These are phyloP conservation scores for Nettapus auritus DNA, from an alignment of 2,113 vertebrate genomes.

Conservation along the genomic window DNA sequence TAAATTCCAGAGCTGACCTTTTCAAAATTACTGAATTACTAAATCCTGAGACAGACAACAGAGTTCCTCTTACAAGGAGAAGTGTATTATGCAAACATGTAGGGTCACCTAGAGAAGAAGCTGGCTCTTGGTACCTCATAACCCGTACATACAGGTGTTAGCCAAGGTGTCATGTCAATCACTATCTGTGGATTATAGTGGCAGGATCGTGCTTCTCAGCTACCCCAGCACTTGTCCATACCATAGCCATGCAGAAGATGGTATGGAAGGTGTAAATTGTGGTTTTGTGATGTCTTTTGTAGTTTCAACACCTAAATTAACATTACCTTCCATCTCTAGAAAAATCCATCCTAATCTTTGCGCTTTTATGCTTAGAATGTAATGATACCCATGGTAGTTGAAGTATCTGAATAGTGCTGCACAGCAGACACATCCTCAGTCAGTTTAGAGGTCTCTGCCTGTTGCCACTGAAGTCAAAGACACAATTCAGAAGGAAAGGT, in stretches of 20 bases:
- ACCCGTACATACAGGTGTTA: background rate
- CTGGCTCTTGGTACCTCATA: background rate
- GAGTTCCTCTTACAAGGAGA: constrained; percentile 42
- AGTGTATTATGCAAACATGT: constrained; percentile 23
- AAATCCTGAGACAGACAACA: constrained; percentile 39
- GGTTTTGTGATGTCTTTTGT: background rate
- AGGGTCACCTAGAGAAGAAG: constrained; percentile 51
- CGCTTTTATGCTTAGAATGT: background rate
- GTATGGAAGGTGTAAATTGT: background rate
- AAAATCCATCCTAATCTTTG: background rate
- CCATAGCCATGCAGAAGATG: background rate
- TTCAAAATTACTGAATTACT: constrained; percentile 57
- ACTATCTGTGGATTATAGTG: background rate
- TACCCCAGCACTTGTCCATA: background rate
- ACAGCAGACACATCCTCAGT: background rate
- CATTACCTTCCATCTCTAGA: background rate
- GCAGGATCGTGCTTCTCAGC: background rate
- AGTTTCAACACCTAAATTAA: background rate
- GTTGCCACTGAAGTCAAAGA: background rate
- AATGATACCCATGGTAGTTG: background rate
- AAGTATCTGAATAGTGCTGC: background rate
- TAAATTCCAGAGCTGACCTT: constrained; percentile 67
- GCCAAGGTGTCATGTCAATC: background rate
- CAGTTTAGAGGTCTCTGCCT: background rate
- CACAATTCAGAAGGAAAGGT: background rate